A percentile compares a stretch with the other conserved stretches of the same genome.
Evolutionary conservation across 2,888 invertebrate species (phyloP).

Genomic region (Steinernema scapterisci): DNA sequence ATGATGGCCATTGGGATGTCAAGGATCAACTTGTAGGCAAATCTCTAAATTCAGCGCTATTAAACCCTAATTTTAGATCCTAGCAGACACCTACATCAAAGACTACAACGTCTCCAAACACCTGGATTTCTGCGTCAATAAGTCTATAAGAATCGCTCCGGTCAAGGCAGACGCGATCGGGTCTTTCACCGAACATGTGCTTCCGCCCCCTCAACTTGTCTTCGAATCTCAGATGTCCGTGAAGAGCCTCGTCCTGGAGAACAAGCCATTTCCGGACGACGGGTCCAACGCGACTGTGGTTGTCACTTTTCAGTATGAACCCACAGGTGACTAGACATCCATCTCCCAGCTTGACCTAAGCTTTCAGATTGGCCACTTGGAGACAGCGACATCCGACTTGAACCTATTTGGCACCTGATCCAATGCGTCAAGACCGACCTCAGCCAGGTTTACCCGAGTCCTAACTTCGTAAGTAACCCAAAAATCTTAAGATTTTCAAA

Average conservation of each 20-base stretch:
- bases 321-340: neutral
- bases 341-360: no score
- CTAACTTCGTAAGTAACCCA: conserved; percentile 54
- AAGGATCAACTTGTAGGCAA: neutral
- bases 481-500: neutral
- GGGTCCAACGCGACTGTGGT: conserved; percentile 54
- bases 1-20: neutral
- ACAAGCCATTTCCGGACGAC: conserved; percentile 40
- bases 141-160: neutral
- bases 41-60: neutral
- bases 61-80: neutral
- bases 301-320: conserved; percentile 48
- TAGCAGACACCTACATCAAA: neutral
- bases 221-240: conserved; percentile 39
- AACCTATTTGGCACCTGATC: conserved; percentile 59
- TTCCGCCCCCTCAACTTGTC: conserved; percentile 38
- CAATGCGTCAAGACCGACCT: conserved; percentile 56
- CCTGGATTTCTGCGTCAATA: neutral
- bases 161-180: neutral
- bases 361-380: conserved; percentile 59
- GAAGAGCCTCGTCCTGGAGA: conserved; percentile 37
- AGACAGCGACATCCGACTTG: conserved; percentile 52
- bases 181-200: neutral
- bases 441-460: conserved; percentile 52
- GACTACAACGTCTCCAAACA: neutral